phyloP scores from a whole-genome alignment of 2,113 vertebrate species.

The Falco punctatus region DNA sequence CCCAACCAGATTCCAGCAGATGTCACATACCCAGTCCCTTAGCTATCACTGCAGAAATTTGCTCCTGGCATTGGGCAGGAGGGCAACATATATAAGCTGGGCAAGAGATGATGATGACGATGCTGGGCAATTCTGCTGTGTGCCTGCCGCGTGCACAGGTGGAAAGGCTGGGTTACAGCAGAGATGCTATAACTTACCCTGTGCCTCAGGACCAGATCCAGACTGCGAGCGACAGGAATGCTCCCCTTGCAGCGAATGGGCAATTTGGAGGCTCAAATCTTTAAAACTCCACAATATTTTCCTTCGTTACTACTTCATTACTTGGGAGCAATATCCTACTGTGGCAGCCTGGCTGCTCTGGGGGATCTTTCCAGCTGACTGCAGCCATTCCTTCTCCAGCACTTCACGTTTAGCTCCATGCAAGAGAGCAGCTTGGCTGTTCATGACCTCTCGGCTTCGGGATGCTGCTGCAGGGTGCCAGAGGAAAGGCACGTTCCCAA shows the following conservation, averaged over 20 bases:
- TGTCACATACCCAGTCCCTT: rapidly evolving
- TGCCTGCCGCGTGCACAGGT: neutral
- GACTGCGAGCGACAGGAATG: rapidly evolving
- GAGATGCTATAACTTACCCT: neutral
- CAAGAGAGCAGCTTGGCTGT: neutral
- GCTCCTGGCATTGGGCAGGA: neutral
- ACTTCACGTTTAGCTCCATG: neutral
- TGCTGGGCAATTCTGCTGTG: neutral
- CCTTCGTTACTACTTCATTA: neutral
- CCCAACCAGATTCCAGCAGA: neutral
- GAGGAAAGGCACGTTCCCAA: constrained; percentile 19
- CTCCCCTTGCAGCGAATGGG: neutral
- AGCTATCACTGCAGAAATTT: neutral
- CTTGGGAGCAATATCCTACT: neutral
- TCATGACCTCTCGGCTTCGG: rapidly evolving
- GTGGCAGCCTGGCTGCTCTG: neutral
- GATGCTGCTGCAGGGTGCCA: neutral
- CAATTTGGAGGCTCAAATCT: neutral
- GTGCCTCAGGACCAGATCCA: neutral
- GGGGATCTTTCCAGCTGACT: neutral
- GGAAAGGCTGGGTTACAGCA: neutral
- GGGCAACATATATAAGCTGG: neutral
- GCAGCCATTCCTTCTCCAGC: neutral
- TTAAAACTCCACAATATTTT: neutral
- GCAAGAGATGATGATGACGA: neutral